phyloP scores from a whole-genome alignment of 92 coral and sea anemone genomes.

The Palythoa grandiflora region DNA sequence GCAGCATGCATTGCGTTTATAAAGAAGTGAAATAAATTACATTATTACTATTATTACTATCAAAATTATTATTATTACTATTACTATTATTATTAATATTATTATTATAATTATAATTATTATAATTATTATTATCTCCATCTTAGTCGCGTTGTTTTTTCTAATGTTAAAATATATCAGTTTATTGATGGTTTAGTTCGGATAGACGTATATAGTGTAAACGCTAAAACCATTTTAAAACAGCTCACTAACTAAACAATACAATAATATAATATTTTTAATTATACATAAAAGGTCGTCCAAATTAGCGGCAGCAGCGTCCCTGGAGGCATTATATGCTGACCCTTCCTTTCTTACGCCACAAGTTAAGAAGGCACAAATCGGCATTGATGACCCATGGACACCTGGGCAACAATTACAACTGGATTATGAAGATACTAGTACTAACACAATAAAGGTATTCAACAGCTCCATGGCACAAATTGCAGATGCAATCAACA shows the following conservation, averaged over 20 bases:
- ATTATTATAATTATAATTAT: too few relatives aligned
- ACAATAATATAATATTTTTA: background rate
- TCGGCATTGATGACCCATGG: slow-evolving; percentile 28
- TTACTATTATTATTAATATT: too few relatives aligned
- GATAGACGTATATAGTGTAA: background rate
- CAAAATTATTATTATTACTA: too few relatives aligned
- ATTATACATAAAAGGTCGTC: background rate
- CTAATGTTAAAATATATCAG: background rate
- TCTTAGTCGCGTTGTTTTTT: background rate
- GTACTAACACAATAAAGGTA: slow-evolving; percentile 50
- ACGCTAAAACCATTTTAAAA: background rate
- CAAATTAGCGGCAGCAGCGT: background rate
- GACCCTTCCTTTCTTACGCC: background rate
- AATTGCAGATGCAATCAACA: slow-evolving; percentile 53
- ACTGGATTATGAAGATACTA: slow-evolving; percentile 7
- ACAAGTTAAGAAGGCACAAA: background rate
- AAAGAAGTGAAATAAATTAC: too few relatives aligned
- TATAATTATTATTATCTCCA: too few relatives aligned
- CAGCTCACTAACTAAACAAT: background rate
- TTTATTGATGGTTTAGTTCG: background rate
- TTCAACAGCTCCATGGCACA: slow-evolving; percentile 50
- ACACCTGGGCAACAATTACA: slow-evolving; percentile 41
- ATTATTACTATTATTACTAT: too few relatives aligned
- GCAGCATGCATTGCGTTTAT: background rate
- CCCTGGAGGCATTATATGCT: background rate